phyloP scores from a whole-genome alignment of 2,797 vertebrate genomes.

The Denticeps clupeoides region DNA sequence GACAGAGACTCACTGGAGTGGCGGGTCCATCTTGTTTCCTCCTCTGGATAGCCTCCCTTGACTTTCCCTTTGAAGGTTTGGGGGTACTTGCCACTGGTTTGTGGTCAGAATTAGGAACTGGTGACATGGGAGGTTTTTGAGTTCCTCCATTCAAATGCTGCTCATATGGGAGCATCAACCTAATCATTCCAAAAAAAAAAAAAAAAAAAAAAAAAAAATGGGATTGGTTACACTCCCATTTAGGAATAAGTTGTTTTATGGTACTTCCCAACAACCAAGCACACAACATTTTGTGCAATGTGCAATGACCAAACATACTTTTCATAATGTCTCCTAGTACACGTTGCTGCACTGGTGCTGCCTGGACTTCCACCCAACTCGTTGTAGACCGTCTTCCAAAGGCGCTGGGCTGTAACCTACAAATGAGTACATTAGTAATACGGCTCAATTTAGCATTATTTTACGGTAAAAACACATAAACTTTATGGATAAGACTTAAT shows the following conservation, averaged over 20 bases:
- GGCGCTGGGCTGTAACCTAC: slow-evolving; percentile 58
- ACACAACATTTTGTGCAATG: too few species aligned
- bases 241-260: too few species aligned
- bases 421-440: background rate
- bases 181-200: slow-evolving; percentile 22
- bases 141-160: slow-evolving; percentile 52
- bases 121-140: slow-evolving; percentile 29
- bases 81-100: slow-evolving; percentile 33
- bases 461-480: too few species aligned
- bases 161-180: slow-evolving; percentile 66
- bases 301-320: slow-evolving; percentile 41
- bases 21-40: slow-evolving; percentile 33
- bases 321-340: slow-evolving; percentile 70
- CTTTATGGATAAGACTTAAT: too few species aligned
- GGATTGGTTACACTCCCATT: too few species aligned
- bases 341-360: slow-evolving; percentile 71
- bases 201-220: too few species aligned
- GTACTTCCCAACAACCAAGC: too few species aligned
- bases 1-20: slow-evolving; percentile 15
- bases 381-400: slow-evolving; percentile 72
- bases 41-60: too few species aligned
- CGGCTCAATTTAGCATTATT: too few species aligned
- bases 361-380: slow-evolving; percentile 68
- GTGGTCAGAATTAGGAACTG: slow-evolving; percentile 24
- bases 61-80: background rate